Conservation (phyloP, 2,113 vertebrate species). For the Zapus hudsonius region DNA sequence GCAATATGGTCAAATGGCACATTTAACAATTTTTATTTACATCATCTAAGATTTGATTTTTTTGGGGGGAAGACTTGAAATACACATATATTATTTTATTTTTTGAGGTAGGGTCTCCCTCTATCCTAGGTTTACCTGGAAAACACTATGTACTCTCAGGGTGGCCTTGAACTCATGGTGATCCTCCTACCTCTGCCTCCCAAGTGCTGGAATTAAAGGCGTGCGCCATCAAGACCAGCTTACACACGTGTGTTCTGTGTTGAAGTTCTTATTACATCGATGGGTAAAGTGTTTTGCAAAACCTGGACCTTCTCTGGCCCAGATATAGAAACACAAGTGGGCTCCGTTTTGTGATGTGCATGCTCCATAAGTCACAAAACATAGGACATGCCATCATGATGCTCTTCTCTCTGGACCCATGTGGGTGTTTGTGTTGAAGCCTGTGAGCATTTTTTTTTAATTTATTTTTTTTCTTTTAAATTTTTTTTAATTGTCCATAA, state of each 20-base stretch:
- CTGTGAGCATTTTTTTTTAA: neutral
- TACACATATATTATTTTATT: no score
- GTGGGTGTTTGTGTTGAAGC: slow-evolving; percentile 14
- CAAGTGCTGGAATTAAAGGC: no score
- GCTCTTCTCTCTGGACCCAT: neutral
- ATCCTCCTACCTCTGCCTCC: no score
- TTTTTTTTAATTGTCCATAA: no score
- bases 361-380: neutral
- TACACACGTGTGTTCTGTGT: neutral
- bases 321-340: neutral
- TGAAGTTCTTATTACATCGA: neutral
- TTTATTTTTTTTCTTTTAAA: no score
- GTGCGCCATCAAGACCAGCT: no score
- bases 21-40: neutral
- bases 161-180: no score
- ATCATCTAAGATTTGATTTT: neutral
- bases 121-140: no score
- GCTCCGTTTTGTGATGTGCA: neutral
- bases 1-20: neutral
- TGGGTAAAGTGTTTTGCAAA: neutral
- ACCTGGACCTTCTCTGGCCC: neutral
- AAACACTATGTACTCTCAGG: no score
- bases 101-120: no score
- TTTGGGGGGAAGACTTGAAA: neutral
- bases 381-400: neutral